Conservation (phyloP, 2,797 vertebrate genomes). For the Rhyacichthys aspro region DNA sequence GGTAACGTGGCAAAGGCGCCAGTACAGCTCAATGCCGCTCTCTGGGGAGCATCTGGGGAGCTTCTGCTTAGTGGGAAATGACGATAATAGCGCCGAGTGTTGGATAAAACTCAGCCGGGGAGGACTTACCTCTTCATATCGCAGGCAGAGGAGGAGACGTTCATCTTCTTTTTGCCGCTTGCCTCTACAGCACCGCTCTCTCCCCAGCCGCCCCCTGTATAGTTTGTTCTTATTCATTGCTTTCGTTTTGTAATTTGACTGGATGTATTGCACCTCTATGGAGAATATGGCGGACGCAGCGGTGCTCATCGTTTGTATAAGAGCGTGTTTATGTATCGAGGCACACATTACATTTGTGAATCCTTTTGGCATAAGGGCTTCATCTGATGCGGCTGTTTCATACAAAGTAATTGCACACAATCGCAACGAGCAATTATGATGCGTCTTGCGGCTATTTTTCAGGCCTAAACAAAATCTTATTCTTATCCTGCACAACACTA, state of each 20-base stretch:
- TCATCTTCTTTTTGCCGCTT: constrained; percentile 36
- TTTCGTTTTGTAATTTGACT: constrained; percentile 32
- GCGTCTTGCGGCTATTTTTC: not conserved
- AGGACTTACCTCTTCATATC: constrained; percentile 59
- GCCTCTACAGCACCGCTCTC: constrained; percentile 9
- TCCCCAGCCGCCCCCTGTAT: constrained; percentile 11
- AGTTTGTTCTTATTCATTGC: constrained; percentile 18
- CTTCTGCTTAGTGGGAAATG: constrained; percentile 76
- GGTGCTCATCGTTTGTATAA: constrained; percentile 9
- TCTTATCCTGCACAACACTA: not conserved
- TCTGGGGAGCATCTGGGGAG: constrained; percentile 76
- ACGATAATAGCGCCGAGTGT: constrained; percentile 73
- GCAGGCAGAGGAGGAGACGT: constrained; percentile 36
- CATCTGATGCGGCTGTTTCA: not conserved
- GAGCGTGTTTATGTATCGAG: constrained; percentile 1
- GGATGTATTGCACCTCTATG: constrained; percentile 25
- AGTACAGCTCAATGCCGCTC: constrained; percentile 75
- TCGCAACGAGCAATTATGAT: not conserved
- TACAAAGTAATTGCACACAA: not conserved
- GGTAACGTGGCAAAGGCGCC: constrained; percentile 76
- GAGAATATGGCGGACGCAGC: constrained; percentile 13
- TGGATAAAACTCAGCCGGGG: constrained; percentile 72
- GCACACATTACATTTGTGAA: not conserved
- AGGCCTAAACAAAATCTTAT: not conserved
- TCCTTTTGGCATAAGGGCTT: not conserved